Evolutionary conservation across 1,140 invertebrate species (phyloP).

Genomic region (Metopolophium dirhodum): DNA sequence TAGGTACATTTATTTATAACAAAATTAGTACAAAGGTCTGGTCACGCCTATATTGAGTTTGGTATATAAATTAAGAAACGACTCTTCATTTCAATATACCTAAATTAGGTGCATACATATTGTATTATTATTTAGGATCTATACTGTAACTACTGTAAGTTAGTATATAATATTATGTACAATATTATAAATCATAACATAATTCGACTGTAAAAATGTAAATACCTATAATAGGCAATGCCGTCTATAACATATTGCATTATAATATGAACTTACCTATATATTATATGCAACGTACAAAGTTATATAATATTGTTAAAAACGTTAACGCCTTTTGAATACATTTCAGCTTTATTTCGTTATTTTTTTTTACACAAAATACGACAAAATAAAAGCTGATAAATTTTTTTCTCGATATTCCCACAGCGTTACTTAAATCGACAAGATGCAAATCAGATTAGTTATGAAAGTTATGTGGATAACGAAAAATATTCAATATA

Average conservation of each 20-base stretch:
- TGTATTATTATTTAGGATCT: not conserved
- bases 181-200: not conserved
- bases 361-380: not conserved
- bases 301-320: not conserved
- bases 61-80: not conserved
- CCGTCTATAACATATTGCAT: not conserved
- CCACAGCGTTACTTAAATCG: slow-evolving; percentile 41
- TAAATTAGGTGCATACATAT: no score
- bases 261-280: not conserved
- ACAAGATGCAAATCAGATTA: slow-evolving; percentile 47
- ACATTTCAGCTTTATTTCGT: not conserved
- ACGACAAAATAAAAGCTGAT: not conserved
- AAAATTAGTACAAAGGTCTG: not conserved
- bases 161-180: not conserved
- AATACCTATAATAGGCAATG: not conserved
- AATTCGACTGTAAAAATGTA: not conserved
- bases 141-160: not conserved
- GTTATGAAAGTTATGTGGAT: slow-evolving; percentile 43
- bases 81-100: no score
- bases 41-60: not conserved
- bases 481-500: slow-evolving; percentile 25
- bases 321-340: not conserved
- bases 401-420: not conserved
- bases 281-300: not conserved
- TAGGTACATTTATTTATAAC: no score